Evolutionary conservation across 1,140 invertebrate species (phyloP).

Genomic region (Megalopta genalis): DNA sequence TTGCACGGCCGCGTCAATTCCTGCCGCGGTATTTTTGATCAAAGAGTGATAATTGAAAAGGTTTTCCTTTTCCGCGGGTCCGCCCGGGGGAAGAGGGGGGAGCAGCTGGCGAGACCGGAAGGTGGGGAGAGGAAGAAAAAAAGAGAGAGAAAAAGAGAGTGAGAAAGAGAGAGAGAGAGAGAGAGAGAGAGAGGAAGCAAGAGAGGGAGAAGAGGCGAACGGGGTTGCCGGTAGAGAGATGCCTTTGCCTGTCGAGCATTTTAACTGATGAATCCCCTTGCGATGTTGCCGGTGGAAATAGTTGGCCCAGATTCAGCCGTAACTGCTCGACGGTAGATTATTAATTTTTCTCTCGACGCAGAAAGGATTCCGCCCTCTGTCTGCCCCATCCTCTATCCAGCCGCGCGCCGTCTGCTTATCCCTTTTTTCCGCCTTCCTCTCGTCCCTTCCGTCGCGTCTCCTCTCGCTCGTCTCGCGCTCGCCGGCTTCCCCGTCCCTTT

Average conservation of each 20-base stretch:
- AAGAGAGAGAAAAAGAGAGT: too few species aligned
- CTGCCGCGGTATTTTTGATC: constrained; percentile 27
- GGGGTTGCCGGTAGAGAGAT: background rate
- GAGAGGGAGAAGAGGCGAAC: too few species aligned
- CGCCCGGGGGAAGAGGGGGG: background rate
- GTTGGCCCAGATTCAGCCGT: constrained; percentile 63
- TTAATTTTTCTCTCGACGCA: constrained; percentile 62
- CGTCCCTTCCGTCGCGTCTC: too few species aligned
- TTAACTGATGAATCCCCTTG: constrained; percentile 63
- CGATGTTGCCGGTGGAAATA: constrained; percentile 61
- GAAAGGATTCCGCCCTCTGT: constrained; percentile 53
- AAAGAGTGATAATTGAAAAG: constrained; percentile 61
- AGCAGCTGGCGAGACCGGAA: too few species aligned
- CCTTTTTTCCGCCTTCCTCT: constrained; percentile 29
- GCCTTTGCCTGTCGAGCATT: constrained; percentile 56
- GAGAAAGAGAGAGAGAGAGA: background rate
- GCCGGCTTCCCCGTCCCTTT: constrained; percentile 27
- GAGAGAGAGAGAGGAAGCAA: too few species aligned
- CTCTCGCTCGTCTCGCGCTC: background rate
- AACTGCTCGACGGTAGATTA: constrained; percentile 58
- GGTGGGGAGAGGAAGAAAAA: too few species aligned
- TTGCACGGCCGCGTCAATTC: background rate
- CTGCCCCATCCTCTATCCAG: background rate
- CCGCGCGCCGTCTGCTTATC: constrained; percentile 26
- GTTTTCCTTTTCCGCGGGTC: constrained; percentile 41